These are phyloP conservation scores for Camponotus pennsylvanicus DNA, from an alignment of 1,140 invertebrate species.

Conservation along the genomic window DNA sequence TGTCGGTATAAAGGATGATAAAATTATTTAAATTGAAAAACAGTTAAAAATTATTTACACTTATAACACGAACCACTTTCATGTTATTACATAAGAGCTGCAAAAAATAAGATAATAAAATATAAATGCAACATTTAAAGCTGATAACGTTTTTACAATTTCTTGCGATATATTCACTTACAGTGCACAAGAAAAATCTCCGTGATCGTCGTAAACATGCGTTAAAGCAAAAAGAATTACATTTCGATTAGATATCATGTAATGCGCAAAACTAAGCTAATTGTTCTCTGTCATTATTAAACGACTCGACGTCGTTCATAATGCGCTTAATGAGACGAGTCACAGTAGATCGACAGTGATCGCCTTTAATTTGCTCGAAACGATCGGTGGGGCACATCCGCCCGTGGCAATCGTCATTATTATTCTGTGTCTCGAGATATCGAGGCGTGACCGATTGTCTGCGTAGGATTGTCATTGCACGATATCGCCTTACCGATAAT, in stretches of 20 bases:
- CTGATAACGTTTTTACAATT: neutral
- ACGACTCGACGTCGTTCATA: neutral
- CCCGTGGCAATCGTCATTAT: conserved; percentile 78
- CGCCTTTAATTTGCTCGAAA: conserved; percentile 59
- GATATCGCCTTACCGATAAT: conserved; percentile 74
- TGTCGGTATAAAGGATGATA: neutral
- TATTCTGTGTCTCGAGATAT: conserved; percentile 66
- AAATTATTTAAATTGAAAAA: neutral
- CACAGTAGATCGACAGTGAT: conserved; percentile 28
- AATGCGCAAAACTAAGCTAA: conserved; percentile 5
- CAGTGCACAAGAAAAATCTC: neutral
- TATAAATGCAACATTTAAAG: neutral
- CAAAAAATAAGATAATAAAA: conserved; percentile 6
- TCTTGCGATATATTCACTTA: neutral
- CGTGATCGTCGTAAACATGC: neutral
- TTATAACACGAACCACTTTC: neutral
- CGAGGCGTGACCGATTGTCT: conserved; percentile 81
- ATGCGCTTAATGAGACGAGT: conserved; percentile 36
- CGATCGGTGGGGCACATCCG: conserved; percentile 76
- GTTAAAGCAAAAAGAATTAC: neutral
- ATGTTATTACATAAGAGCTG: neutral
- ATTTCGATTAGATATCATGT: neutral
- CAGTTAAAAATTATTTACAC: neutral
- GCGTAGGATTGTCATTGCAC: conserved; percentile 66
- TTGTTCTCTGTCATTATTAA: conserved; percentile 3